These are phyloP conservation scores for Strigops habroptila DNA, from an alignment of 2,113 vertebrate species.

Conservation along the genomic window DNA sequence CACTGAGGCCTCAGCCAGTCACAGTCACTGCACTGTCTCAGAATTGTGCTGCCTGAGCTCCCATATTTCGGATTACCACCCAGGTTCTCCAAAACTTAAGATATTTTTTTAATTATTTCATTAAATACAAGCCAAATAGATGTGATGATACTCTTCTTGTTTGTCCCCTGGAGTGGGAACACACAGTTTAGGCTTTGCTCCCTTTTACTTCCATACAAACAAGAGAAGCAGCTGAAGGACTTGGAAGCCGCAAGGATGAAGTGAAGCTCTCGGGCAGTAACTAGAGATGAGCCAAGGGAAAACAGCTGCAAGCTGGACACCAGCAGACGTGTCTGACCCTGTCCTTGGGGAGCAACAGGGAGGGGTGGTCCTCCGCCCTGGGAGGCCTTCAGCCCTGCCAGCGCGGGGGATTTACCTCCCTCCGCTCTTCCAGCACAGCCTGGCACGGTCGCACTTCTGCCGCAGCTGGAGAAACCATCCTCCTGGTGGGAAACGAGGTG, in stretches of 20 bases:
- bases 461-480: not conserved
- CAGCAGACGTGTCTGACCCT: not conserved
- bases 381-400: not conserved
- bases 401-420: not conserved
- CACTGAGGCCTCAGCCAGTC: not conserved
- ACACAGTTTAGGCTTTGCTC: not conserved
- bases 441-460: accelerated
- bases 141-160: not conserved
- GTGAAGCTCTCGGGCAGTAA: not conserved
- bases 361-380: not conserved
- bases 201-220: not conserved
- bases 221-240: conserved; percentile 8
- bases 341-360: not conserved
- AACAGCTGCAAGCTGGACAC: conserved; percentile 13
- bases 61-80: not conserved
- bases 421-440: not conserved
- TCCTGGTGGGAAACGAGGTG: not conserved
- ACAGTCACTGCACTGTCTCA: accelerated
- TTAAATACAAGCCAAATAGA: not conserved
- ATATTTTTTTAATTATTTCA: not conserved
- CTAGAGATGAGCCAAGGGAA: not conserved
- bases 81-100: not conserved
- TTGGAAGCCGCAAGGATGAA: not conserved
- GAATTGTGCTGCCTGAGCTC: not conserved
- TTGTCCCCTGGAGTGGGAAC: not conserved